phyloP scores from a whole-genome alignment of 2,888 invertebrate genomes.

The Laspeyria flexula region DNA sequence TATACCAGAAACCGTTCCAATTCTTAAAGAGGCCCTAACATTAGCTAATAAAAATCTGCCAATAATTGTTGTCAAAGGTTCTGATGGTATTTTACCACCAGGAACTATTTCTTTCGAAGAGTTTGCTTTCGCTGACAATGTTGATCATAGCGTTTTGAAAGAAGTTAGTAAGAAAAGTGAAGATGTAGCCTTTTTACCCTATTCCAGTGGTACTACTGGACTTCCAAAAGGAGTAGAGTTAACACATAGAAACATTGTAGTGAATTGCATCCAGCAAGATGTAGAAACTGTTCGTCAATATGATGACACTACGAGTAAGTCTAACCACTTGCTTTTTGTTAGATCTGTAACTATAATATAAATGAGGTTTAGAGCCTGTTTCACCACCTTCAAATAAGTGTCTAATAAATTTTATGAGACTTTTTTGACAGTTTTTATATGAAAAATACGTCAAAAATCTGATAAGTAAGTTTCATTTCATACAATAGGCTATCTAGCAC shows the following conservation, averaged over 20 bases:
- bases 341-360: too few species aligned
- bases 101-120: slow-evolving; percentile 87
- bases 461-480: too few species aligned
- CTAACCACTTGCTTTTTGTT: background rate
- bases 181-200: slow-evolving; percentile 89
- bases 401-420: too few species aligned
- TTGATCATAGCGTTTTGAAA: slow-evolving; percentile 80
- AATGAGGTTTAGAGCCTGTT: too few species aligned
- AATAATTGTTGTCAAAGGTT: slow-evolving; percentile 68
- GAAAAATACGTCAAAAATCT: too few species aligned
- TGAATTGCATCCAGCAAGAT: slow-evolving; percentile 70
- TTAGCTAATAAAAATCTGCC: slow-evolving; percentile 76
- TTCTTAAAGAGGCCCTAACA: slow-evolving; percentile 75
- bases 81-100: slow-evolving; percentile 63
- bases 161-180: slow-evolving; percentile 68
- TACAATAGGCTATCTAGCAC: too few species aligned
- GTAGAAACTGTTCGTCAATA: slow-evolving; percentile 55
- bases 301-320: slow-evolving; percentile 67
- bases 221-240: slow-evolving; percentile 91
- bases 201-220: slow-evolving; percentile 95
- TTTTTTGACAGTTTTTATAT: too few species aligned
- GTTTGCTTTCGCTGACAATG: slow-evolving; percentile 72
- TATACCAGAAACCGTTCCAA: slow-evolving; percentile 74
- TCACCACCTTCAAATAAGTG: too few species aligned
- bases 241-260: slow-evolving; percentile 84